These are phyloP conservation scores for Trichopoda pennipes DNA, from an alignment of 2,888 invertebrate genomes.

Conservation along the genomic window DNA sequence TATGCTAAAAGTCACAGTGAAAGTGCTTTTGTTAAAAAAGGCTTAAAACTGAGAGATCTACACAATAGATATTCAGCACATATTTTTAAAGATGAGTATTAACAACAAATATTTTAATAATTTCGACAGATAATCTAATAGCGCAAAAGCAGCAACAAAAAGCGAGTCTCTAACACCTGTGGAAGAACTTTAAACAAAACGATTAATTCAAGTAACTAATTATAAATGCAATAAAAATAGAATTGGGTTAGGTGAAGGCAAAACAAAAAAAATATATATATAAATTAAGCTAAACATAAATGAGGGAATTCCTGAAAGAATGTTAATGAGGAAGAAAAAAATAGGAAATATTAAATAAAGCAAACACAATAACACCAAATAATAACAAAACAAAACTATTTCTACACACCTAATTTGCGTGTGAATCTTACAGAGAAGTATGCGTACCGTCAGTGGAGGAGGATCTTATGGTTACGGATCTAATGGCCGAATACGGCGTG, in stretches of 20 bases:
- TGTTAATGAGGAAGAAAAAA: constrained; percentile 39
- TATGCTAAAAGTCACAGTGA: too few relatives aligned
- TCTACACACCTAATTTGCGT: constrained; percentile 72
- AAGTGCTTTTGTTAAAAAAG: too few relatives aligned
- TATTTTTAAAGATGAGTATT: too few relatives aligned
- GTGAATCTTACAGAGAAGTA: constrained; percentile 81
- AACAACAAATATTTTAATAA: too few relatives aligned
- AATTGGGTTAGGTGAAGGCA: constrained; percentile 66
- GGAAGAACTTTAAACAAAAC: neutral
- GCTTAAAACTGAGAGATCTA: too few relatives aligned
- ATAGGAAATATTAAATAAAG: constrained; percentile 33
- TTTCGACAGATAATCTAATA: too few relatives aligned
- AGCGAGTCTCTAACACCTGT: constrained; percentile 10
- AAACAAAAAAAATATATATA: neutral
- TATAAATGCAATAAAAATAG: constrained; percentile 50
- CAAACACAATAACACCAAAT: constrained; percentile 67
- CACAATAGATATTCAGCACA: too few relatives aligned
- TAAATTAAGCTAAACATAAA: too few relatives aligned
- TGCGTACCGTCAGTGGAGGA: constrained; percentile 75
- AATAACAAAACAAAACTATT: constrained; percentile 67
- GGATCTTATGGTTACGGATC: constrained; percentile 70
- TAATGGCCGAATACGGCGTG: constrained; percentile 73
- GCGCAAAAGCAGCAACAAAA: neutral
- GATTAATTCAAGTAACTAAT: constrained; percentile 26
- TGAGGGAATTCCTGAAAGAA: constrained; percentile 24